These are phyloP conservation scores for Drosophila mulleri DNA, from an alignment of 2,888 invertebrate genomes.

Conservation along the genomic window DNA sequence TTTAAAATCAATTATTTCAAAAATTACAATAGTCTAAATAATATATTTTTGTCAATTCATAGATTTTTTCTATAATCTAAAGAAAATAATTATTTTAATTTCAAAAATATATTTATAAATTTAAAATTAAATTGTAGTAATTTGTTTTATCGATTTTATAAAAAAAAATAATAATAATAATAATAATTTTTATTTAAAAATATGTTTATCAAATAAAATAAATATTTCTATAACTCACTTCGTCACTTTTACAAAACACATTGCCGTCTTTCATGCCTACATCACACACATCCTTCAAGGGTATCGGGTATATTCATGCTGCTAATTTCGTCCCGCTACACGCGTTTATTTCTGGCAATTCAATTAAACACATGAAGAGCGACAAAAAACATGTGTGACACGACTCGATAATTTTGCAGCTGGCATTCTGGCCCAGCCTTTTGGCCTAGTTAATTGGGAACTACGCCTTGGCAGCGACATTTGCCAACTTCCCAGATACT, in stretches of 20 bases:
- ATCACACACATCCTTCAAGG: neutral
- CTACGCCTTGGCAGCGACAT: constrained; percentile 45
- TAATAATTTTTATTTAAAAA: no score
- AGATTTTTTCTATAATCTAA: no score
- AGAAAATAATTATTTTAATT: no score
- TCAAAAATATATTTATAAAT: no score
- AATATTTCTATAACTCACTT: no score
- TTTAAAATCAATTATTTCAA: no score
- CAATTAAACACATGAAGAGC: constrained; percentile 68
- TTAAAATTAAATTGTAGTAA: no score
- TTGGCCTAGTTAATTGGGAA: constrained; percentile 58
- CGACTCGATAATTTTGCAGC: constrained; percentile 58
- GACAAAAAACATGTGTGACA: constrained; percentile 62
- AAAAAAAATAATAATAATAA: no score
- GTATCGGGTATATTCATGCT: constrained; percentile 15
- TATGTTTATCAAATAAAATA: no score
- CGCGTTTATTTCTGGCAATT: constrained; percentile 61
- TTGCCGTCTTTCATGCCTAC: neutral
- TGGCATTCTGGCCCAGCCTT: constrained; percentile 36
- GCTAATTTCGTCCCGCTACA: constrained; percentile 19
- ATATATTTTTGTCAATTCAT: no score
- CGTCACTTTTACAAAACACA: neutral
- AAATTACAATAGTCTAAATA: no score
- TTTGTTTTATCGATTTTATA: no score
- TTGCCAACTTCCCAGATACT: constrained; percentile 35